Evolutionary conservation across 53 echinoderm and acorn worm genomes (phyloP).

Genomic region (Luidia sarsii): DNA sequence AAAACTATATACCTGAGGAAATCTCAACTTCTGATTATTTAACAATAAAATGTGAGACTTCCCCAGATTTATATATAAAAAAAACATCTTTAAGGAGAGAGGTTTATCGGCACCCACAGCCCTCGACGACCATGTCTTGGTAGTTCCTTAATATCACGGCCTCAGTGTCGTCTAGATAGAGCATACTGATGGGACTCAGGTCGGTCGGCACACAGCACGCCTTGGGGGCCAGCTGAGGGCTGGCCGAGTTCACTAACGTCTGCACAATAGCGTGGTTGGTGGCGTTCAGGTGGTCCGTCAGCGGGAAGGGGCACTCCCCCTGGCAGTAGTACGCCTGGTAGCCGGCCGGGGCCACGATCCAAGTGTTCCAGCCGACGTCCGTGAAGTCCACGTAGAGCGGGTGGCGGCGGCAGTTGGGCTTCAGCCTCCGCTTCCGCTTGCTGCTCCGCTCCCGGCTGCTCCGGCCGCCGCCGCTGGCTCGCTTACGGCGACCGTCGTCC

Average conservation of each 20-base stretch:
- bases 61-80: conserved; percentile 47
- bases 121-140: conserved; percentile 95
- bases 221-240: conserved; percentile 83
- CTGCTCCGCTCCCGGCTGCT: conserved; percentile 41
- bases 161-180: conserved; percentile 85
- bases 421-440: conserved; percentile 74
- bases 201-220: conserved; percentile 99
- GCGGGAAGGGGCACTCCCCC: conserved; percentile 96
- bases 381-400: conserved; percentile 95
- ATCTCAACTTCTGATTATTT: conserved; percentile 50
- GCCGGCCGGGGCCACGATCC: conserved; percentile 96
- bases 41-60: conserved; percentile 51
- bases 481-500: conserved; percentile 89
- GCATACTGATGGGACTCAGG: conserved; percentile 90
- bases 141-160: conserved; percentile 93
- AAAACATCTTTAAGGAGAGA: not conserved
- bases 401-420: conserved; percentile 83
- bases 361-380: conserved; percentile 94
- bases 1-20: conserved; percentile 48
- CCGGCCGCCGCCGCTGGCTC: conserved; percentile 56
- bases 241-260: conserved; percentile 94
- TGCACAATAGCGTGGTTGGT: conserved; percentile 98
- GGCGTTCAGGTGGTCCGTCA: conserved; percentile 86
- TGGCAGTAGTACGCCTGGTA: conserved; percentile 96
- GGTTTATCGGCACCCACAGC: conserved; percentile 92